Evolutionary conservation across 1,140 invertebrate genomes (phyloP), one percentile per base, ranked within the genome.

Genomic region (Pachyrhynchus sulphureomaculatus): DNA sequence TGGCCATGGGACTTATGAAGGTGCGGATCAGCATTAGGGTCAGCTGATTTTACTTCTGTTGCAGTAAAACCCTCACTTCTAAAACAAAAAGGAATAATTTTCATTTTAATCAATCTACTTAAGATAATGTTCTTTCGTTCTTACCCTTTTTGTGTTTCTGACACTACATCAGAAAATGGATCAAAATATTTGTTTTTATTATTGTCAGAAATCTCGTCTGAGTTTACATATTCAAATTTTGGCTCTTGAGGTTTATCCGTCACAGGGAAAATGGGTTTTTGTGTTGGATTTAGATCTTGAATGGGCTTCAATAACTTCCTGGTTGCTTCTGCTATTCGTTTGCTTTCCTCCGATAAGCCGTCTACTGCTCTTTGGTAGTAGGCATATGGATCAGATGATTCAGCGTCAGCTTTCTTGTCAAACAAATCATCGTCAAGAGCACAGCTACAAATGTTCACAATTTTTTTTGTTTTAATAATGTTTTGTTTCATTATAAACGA

Each of bases 281-380:
- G 24, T 26, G 24, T 26, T 8, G 8, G 8, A 8, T 26, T 26
- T 26, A 4, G 3, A 3, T 26, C 8, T 26, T 26, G 3, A 26
- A 4, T 3, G 8, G 24, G 24, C 3, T 26, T 3, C 3, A 26
- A 8, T 8, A 26, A 26, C 24, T 3, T 26, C 24, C 8, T 26
- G 3, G 41, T 18, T 34, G n/a, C 39, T 32, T 44, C 15, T 2
- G 17, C 24, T 4, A 49, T 8, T 59, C 49, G 49, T 18, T 59
- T 33, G 34, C 37, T 59, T 4, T 45, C 12, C 13, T 47, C 9
- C 5, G 20, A 8, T 10, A 59, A 0, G 49, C 26, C 18, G 2
- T 59, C 45, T 5, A 59, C 23, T 12, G 45, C 23, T 17, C 24
- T 21, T 49, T 59, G 42, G 18, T 59, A 59, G 23, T 59, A 34